Base-by-base conservation (phyloP, 2,888 invertebrate genomes). In the Drosophila conformis region DNA sequence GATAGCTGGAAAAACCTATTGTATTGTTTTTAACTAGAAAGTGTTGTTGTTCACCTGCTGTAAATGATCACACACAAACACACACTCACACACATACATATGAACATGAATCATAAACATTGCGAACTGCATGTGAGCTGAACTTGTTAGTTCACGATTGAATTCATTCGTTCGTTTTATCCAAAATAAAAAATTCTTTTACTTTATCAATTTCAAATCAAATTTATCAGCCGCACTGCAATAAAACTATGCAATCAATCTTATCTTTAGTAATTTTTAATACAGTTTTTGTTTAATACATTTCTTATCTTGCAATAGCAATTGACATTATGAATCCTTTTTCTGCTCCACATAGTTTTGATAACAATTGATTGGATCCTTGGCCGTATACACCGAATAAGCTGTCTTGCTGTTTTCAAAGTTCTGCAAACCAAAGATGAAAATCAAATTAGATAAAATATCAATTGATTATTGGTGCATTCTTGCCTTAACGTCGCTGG, bases 361-460 rank as follows among this genome's bases (percentile, higher is more conserved):
- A 67, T 92, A 93, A 53, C 93, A 92, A 68, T 92, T 93, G 4
- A 92, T 67, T 0, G 92, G 92, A 68, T 93, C 93, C 59, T 80
- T 79, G 2, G 92, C 92, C 0, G 80, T 73, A 52, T 73, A 92
- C 2, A 76, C 78, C 4, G 81, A 76, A 65, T 78, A 91, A 0
- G 86, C 78, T 38, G 59, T 54, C 25, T 78, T 83, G 65, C 93
- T 93, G 18, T 69, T 76, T 25, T 72, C 65, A 61, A 92, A 93
- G 54, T 92, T 93, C 92, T 92, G 56, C 1, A 76, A 72, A 53
- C n/a, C n/a, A n/a, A 42, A 18, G 48, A 8, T 25, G 15, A 0
- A 42, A 18, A 31, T 2, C 25, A 42, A 6, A 31, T 42, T 31
- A 15, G 6, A 21, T 25, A 4, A 8, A 31, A 42, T 11, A 21